Percentiles rank a stretch among this genome's conserved stretches.
phyloP scores from a whole-genome alignment of 2,888 invertebrate genomes.

The Sphecodes monilicornis region DNA sequence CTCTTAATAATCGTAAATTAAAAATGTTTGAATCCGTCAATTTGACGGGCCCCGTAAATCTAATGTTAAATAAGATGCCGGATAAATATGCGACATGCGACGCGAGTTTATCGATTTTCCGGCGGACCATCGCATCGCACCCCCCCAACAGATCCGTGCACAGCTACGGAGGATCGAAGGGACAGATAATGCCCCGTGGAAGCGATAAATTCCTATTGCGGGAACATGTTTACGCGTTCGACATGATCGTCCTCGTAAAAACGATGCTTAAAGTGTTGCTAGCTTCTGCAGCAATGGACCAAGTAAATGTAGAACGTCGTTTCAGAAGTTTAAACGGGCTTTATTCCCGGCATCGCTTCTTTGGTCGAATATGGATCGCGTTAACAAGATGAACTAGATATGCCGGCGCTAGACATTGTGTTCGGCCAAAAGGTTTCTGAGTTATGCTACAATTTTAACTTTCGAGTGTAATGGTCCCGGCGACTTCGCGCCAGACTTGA shows the following conservation, averaged over 20 bases:
- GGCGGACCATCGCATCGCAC: background rate
- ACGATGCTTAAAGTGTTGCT: background rate
- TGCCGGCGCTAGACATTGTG: background rate
- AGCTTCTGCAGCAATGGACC: background rate
- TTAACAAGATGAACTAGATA: constrained; percentile 5
- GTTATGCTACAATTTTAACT: background rate
- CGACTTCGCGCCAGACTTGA: background rate
- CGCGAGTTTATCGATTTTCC: constrained; percentile 38
- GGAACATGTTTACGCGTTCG: background rate
- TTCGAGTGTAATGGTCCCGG: background rate
- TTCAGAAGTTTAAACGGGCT: background rate
- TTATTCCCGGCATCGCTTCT: background rate
- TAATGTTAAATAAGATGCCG: constrained; percentile 36
- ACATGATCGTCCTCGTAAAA: constrained; percentile 10
- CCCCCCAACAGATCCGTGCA: background rate
- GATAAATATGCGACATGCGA: constrained; percentile 17
- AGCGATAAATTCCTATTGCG: constrained; percentile 21
- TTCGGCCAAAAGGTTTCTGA: background rate
- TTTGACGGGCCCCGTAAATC: too few relatives aligned
- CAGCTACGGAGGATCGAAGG: background rate
- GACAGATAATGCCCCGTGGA: constrained; percentile 4
- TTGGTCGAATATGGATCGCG: background rate
- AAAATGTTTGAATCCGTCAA: too few relatives aligned
- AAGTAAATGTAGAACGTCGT: background rate
- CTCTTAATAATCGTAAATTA: too few relatives aligned